Base-by-base conservation (phyloP, 1,140 invertebrate genomes). In the Pseudomyrmex sp. region DNA sequence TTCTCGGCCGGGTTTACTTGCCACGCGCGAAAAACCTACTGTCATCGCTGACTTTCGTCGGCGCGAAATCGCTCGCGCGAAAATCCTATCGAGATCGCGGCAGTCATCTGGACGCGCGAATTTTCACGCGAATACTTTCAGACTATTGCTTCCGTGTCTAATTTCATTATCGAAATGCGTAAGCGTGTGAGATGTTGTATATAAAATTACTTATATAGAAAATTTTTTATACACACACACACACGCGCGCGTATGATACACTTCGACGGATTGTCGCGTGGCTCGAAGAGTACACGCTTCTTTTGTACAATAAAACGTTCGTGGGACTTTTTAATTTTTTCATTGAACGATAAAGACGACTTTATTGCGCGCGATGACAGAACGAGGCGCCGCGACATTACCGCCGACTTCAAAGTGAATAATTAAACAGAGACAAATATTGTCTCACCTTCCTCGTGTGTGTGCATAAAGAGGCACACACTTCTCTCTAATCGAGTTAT, bases 1-100 rank as follows among this genome's bases (percentile, higher is more conserved):
- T n/a, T 46, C 23, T 59, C 65, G 10, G 5, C 23, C 66, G 61
- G 52, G 44, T 82, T 75, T 85, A 72, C 86, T 76, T 59, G 56
- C 35, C 35, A 4, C 20, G 23, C 35, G 48, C 46, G 50, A 69
- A 70, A 66, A 50, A 35, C 20, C 15, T 35, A 7, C 18, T 13
- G 44, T 48, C 20, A n/a, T 69, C 58, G 66, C 15, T 72, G 56
- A n/a, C 50, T 70, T 59, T 56, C 26, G 63, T 35, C 35, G 35
- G 7, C 52, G n/a, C 4, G 46, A 52, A 18, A 79, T 46, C 52
- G 20, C 13, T 35, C 18, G 69, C 50, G 44, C 13, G n/a, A 2
- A 18, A 2, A 18, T 15, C 20, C 15, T 2, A 63, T 15, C 10
- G 44, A 20, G 35, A 18, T 75, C 15, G 15, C 1, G 20, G 5